Evolutionary conservation across 2,888 invertebrate genomes (phyloP), one percentile per base, ranked within the genome.

Genomic region (Sicus ferrugineus): DNA sequence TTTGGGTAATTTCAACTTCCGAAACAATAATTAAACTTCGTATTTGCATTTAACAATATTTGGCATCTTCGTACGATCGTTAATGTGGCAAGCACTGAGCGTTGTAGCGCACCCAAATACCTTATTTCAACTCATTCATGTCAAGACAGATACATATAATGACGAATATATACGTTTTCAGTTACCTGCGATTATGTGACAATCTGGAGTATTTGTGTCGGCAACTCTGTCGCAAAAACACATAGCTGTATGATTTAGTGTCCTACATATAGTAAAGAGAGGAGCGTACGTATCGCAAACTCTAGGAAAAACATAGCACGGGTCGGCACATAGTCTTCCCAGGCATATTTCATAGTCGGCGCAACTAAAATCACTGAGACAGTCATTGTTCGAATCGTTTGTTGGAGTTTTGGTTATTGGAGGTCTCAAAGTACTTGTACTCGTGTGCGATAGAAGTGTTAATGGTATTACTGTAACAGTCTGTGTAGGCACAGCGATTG

Each of bases 151-250:
- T 64, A 52, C 14, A 64, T 52, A 14, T 64, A 56, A 42, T 31
- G 52, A 26, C 28, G 65, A 48, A 62, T 42, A 63, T 71, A 59
- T 59, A 48, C 61, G 48, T 62, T 31, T 66, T 54, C 61, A 81
- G 83, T 89, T 89, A 89, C 89, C 89, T 89, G 89, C 87, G 85
- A 86, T 86, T 81, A 86, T 83, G 84, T 86, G 87, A 87, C 89
- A 89, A 86, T 86, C 87, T 83, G 81, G 79, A 72, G 78, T 82
- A 86, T 84, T 85, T 83, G 84, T 79, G 87, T 83, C 83, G 77
- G 81, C 83, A 78, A 74, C 80, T 75, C 85, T 75, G 80, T 81
- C 80, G 83, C 89, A 89, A 84, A 86, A 86, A 85, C 89, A 90
- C 85, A 87, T 85, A 75, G 88, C 85, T 78, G 86, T 86, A 81